phyloP scores from a whole-genome alignment of 2,797 vertebrate species.

The Hyperoplus lanceolatus region DNA sequence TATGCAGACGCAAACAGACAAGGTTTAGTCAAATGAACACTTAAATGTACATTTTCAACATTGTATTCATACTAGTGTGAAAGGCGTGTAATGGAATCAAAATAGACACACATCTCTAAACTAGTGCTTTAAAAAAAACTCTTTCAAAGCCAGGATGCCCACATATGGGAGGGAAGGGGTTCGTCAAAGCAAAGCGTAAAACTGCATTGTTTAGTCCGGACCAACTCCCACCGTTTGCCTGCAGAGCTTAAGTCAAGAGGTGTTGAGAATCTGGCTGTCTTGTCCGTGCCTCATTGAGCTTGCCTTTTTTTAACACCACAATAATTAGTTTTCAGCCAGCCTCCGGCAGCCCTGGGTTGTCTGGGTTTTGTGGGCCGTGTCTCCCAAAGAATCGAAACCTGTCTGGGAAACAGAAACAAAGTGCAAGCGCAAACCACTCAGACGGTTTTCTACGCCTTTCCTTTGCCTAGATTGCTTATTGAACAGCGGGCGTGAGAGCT shows the following conservation, averaged over 20 bases:
- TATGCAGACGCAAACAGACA: too few relatives aligned
- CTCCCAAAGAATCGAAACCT: conserved; percentile 81
- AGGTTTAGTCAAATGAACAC: too few relatives aligned
- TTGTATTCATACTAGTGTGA: too few relatives aligned
- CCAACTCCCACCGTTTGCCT: conserved; percentile 45
- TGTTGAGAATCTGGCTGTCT: conserved; percentile 72
- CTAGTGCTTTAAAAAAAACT: too few relatives aligned
- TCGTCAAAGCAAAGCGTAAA: conserved; percentile 46
- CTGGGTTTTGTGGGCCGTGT: conserved; percentile 77
- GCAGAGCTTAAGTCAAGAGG: conserved; percentile 70
- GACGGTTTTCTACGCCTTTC: conserved; percentile 68
- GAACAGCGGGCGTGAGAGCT: conserved; percentile 76
- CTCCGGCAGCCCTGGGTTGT: conserved; percentile 67
- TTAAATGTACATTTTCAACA: too few relatives aligned
- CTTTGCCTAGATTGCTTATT: conserved; percentile 79
- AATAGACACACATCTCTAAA: too few relatives aligned
- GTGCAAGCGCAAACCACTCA: conserved; percentile 63
- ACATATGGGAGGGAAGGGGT: not conserved
- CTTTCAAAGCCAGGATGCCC: conserved; percentile 1
- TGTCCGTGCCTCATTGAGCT: conserved; percentile 74
- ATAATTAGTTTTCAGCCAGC: conserved; percentile 86
- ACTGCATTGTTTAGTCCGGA: conserved; percentile 35
- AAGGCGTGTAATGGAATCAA: too few relatives aligned
- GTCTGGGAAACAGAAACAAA: conserved; percentile 84
- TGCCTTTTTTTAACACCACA: conserved; percentile 79